Conservation (phyloP, 2,888 invertebrate species). For the Belgica antarctica region DNA sequence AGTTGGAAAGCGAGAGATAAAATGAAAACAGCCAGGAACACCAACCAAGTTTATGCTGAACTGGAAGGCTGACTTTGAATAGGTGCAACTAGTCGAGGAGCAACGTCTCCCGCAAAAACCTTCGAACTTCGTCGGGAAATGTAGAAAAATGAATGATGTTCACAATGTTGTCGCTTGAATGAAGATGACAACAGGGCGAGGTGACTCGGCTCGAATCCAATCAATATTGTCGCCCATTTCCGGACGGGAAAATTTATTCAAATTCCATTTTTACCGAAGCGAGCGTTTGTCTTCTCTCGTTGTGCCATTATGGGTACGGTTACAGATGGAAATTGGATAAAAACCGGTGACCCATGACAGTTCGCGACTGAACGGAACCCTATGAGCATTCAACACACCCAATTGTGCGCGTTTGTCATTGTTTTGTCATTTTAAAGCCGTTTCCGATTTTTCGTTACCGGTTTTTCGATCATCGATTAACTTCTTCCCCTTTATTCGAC, state of each 20-base stretch:
- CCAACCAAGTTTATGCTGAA: slow-evolving; percentile 8
- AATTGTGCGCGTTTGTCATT: slow-evolving; percentile 27
- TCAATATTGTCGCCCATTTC: slow-evolving; percentile 42
- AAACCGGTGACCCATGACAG: slow-evolving; percentile 40
- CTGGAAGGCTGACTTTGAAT: slow-evolving; percentile 8
- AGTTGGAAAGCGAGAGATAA: neutral
- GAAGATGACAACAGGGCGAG: slow-evolving; percentile 5
- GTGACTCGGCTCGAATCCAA: neutral
- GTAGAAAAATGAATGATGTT: neutral
- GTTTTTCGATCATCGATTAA: slow-evolving; percentile 26
- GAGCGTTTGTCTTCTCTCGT: neutral
- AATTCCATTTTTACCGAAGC: neutral
- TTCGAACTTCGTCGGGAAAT: neutral
- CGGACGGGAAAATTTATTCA: slow-evolving; percentile 26
- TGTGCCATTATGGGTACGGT: slow-evolving; percentile 28
- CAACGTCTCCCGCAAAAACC: neutral
- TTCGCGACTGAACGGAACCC: neutral
- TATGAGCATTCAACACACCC: slow-evolving; percentile 20
- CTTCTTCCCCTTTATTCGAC: neutral
- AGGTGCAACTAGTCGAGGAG: slow-evolving; percentile 33
- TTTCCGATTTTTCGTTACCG: slow-evolving; percentile 28
- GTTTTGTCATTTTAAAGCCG: slow-evolving; percentile 35
- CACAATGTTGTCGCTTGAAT: neutral
- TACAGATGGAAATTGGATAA: slow-evolving; percentile 40
- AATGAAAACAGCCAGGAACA: too few species aligned